Evolutionary conservation across 2,888 invertebrate genomes (phyloP).

Genomic region (Apotomis turbidana): DNA sequence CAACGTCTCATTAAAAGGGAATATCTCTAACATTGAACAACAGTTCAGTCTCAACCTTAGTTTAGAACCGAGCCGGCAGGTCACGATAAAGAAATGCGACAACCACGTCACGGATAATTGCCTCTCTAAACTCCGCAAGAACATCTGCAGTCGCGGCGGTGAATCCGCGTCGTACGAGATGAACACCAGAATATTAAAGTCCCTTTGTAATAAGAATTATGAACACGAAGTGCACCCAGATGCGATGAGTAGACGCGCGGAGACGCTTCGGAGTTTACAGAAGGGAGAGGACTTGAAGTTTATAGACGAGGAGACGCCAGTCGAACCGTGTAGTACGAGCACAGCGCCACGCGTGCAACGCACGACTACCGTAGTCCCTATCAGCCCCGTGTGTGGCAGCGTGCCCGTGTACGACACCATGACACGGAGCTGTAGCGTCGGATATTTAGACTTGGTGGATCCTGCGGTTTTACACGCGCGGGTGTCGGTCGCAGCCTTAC

Average conservation of each 20-base stretch:
- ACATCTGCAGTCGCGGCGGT: conserved; percentile 71
- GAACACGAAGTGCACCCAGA: conserved; percentile 75
- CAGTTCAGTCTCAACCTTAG: conserved; percentile 84
- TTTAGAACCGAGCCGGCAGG: conserved; percentile 79
- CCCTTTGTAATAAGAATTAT: conserved; percentile 71
- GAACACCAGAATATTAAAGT: conserved; percentile 75
- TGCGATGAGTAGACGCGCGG: conserved; percentile 61
- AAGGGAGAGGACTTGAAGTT: conserved; percentile 86
- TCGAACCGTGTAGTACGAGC: conserved; percentile 26
- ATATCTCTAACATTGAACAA: conserved; percentile 83
- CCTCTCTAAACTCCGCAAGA: conserved; percentile 75
- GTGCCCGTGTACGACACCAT: conserved; percentile 85
- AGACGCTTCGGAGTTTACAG: conserved; percentile 63
- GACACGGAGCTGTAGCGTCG: conserved; percentile 94
- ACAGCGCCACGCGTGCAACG: conserved; percentile 63
- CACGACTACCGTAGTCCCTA: conserved; percentile 86
- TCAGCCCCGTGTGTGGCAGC: conserved; percentile 83
- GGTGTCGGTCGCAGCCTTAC: conserved; percentile 87
- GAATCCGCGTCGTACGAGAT: conserved; percentile 70
- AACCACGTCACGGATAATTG: conserved; percentile 74
- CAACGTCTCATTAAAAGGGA: conserved; percentile 87
- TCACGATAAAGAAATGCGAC: conserved; percentile 81
- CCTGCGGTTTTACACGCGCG: conserved; percentile 89
- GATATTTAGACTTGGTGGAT: conserved; percentile 93
- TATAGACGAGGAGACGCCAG: conserved; percentile 87